phyloP scores from a whole-genome alignment of 2,888 invertebrate species.

The Calephelis perditalis region DNA sequence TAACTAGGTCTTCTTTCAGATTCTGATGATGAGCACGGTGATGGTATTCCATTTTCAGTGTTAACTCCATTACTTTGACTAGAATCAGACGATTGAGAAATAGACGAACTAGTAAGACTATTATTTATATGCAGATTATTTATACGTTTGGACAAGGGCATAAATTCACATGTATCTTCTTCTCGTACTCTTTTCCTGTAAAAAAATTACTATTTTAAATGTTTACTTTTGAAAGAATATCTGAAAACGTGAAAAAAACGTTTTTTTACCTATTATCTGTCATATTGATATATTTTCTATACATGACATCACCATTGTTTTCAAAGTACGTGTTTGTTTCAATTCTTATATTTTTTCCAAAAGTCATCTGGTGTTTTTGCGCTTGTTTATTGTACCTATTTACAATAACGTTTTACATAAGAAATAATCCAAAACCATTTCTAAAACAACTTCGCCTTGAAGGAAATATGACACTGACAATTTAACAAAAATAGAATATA shows the following conservation, averaged over 20 bases:
- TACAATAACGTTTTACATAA: neutral
- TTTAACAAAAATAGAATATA: neutral
- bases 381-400: neutral
- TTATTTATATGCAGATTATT: slow-evolving; percentile 91
- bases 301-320: slow-evolving; percentile 54
- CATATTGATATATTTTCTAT: slow-evolving; percentile 46
- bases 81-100: slow-evolving; percentile 45
- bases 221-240: neutral
- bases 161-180: slow-evolving; percentile 88
- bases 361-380: slow-evolving; percentile 51
- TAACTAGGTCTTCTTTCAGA: slow-evolving; percentile 75
- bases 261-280: slow-evolving; percentile 63
- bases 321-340: slow-evolving; percentile 50
- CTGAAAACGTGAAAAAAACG: neutral
- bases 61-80: slow-evolving; percentile 51
- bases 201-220: slow-evolving; percentile 26
- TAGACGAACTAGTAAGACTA: slow-evolving; percentile 49
- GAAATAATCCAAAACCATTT: neutral
- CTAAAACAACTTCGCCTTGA: neutral
- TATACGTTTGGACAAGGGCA: slow-evolving; percentile 93
- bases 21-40: slow-evolving; percentile 51
- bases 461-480: slow-evolving; percentile 1
- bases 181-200: slow-evolving; percentile 87
- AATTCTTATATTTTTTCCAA: slow-evolving; percentile 44
- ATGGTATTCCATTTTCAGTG: slow-evolving; percentile 51